Evolutionary conservation across 2,888 invertebrate species (phyloP), one percentile per base, ranked within the genome.

Genomic region (Sinotaia quadrata): DNA sequence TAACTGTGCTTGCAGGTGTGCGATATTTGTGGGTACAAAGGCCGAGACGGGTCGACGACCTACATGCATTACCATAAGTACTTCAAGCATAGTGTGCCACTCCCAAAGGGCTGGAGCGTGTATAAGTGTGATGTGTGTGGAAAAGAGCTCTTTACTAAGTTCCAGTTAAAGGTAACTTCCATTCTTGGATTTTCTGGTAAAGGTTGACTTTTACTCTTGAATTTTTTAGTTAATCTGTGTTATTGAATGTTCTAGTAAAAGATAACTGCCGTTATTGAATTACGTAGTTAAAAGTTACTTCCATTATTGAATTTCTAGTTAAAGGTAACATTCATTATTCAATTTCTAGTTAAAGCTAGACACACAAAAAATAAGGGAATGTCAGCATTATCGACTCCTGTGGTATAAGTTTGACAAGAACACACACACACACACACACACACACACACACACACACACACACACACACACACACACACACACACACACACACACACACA

Each of bases 51-150:
- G 4, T 80, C 77, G 37, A 78, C 77, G 41, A 78, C 81, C 67
- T 83, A 84, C 67, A 78, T 84, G 56, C 83, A 83, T 69, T 81
- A 79, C 71, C 84, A 84, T 72, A 81, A 80, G 63, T 83, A 84
- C 65, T 84, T 84, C 72, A 71, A 78, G 54, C 84, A 84, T 68
- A 80, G 80, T 2, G 74, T 82, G 21, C 78, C 83, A 0, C 71
- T 84, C 18, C 84, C 84, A 7, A 74, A 80, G 63, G 83, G 82
- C 31, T 82, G 81, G 80, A 75, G 77, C 21, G 77, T 79, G 27
- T 81, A 76, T 62, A 78, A 70, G 51, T 84, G 84, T 78, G 81
- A 84, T 41, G 69, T 80, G 8, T 84, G 84, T 73, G 79, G 79
- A 29, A 82, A 81, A 69, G 84, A 84, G 58, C 82, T 79, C 57